phyloP scores from a whole-genome alignment of 2,113 vertebrate species.

The Hyperopisus bebe region DNA sequence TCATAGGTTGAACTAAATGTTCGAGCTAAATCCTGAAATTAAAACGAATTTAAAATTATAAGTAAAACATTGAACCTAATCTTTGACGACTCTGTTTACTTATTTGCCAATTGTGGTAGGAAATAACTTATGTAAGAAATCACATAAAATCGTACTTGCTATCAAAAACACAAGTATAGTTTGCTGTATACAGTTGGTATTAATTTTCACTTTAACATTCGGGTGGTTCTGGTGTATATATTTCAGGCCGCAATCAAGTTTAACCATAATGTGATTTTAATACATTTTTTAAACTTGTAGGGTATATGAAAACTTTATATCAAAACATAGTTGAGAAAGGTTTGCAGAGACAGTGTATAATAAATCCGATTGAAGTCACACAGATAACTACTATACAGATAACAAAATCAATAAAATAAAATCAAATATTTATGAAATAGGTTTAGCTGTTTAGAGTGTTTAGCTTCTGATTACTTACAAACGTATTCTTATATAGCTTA shows the following conservation, averaged over 20 bases:
- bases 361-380: not conserved
- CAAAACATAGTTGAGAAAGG: not conserved
- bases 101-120: not conserved
- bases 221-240: not conserved
- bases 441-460: not conserved
- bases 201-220: not conserved
- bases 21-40: not conserved
- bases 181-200: not conserved
- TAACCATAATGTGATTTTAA: not conserved
- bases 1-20: not conserved
- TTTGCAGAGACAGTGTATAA: not conserved
- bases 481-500: not conserved
- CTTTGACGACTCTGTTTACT: not conserved
- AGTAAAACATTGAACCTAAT: not conserved
- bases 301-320: not conserved
- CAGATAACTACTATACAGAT: not conserved
- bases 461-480: not conserved
- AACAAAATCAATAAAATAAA: not conserved
- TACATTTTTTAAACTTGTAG: not conserved
- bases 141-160: not conserved
- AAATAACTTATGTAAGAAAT: not conserved
- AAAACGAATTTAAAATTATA: not conserved
- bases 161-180: not conserved
- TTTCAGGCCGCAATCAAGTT: not conserved
- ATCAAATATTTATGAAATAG: conserved; percentile 7